Evolutionary conservation across 2,113 vertebrate species (phyloP), one percentile per base, ranked within the genome.

Genomic region (Eulemur rufifrons): DNA sequence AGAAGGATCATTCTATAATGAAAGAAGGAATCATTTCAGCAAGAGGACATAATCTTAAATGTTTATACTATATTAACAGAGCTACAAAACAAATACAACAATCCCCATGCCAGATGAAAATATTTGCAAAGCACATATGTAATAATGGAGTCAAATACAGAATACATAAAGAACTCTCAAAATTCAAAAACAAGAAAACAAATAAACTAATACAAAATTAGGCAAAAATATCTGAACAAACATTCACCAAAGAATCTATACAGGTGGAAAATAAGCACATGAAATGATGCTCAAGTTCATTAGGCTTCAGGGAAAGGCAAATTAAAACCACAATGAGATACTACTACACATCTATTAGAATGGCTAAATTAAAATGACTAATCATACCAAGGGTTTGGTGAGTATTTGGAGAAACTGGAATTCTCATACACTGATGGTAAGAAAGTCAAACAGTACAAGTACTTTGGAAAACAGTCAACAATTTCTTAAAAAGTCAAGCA

Each of bases 141-240:
- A 63, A 50, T n/a, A 93, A 85, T 89, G 18, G 25, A 80, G 42
- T 32, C 9, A 89, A 94, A 94, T 42, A 34, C 1, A 76, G 56
- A 81, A 81, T 27, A 85, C 18, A 77, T 27, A 74, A 89, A 74
- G 17, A 39, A 89, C 1, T 91, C 50, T 71, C 17, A 66, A 93
- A 90, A 64, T 18, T 71, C 45, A 74, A 95, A 95, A 91, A 85
- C 73, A 87, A 87, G 47, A 68, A 93, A 77, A 85, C 11, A 88
- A 86, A 71, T 8, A 87, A n/a, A 27, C 21, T 20, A 89, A 68
- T 59, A 86, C 11, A 92, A 97, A 76, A 71, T 34, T 34, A 5
- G 37, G 27, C 17, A 34, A 91, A 76, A 69, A 50, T 81, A 56
- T 45, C 4, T 66, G n/a, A 90, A 77, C 23, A 18, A 86, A 69